phyloP scores from a whole-genome alignment of 2,113 vertebrate genomes.

The Rhea pennata region DNA sequence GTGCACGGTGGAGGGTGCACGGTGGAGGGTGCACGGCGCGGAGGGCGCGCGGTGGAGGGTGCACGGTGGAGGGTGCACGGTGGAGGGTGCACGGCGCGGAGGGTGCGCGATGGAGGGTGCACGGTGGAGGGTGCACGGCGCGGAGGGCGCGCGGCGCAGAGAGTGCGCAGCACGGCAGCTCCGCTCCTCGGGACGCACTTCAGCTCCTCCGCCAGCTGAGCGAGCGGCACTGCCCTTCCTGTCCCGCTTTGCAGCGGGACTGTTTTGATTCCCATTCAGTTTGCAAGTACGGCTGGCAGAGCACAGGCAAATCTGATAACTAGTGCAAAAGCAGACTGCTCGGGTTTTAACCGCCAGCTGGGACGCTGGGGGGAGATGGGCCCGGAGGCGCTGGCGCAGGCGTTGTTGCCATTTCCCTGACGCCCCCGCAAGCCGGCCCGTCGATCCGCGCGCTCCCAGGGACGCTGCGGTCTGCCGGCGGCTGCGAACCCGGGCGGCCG shows the following conservation, averaged over 20 bases:
- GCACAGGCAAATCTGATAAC: not conserved
- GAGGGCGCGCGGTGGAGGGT: no score
- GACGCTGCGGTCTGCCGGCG: not conserved
- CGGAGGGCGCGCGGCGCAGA: no score
- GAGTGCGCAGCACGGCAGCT: fast-evolving
- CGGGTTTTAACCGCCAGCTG: not conserved
- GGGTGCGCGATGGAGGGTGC: no score
- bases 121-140: no score
- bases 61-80: no score
- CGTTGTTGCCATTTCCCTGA: not conserved
- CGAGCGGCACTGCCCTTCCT: not conserved
- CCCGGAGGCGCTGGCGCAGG: fast-evolving
- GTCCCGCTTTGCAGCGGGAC: not conserved
- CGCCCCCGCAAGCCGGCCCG: no score
- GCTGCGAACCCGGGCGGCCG: not conserved
- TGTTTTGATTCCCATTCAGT: not conserved
- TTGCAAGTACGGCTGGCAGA: not conserved
- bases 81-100: no score
- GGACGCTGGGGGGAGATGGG: not conserved
- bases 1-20: no score
- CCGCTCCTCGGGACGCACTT: fast-evolving
- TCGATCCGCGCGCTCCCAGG: not conserved
- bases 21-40: no score
- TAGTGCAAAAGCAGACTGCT: not conserved
- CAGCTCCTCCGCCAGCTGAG: fast-evolving